Percentiles rank a stretch among this genome's conserved stretches.
Evolutionary conservation across 2,113 vertebrate genomes (phyloP).

Genomic region (Salvelinus namaycush): DNA sequence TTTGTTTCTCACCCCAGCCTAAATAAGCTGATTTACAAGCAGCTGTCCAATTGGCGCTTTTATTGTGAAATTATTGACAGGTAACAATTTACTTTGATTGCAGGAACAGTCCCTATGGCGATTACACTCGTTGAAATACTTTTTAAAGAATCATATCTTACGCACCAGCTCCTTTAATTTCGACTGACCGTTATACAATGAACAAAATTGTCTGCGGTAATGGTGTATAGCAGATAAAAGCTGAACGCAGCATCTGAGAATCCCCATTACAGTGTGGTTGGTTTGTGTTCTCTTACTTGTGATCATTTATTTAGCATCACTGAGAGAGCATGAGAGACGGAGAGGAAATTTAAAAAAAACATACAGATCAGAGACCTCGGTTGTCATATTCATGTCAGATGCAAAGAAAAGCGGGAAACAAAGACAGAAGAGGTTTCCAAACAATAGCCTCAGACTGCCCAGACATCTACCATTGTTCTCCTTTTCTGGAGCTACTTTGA

Average conservation of each 20-base stretch:
- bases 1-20: too few relatives aligned
- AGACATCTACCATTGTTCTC: background rate
- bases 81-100: background rate
- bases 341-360: slow-evolving; percentile 24
- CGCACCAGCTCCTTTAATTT: background rate
- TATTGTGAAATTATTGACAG: background rate
- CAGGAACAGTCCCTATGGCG: slow-evolving; percentile 1
- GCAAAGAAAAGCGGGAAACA: background rate
- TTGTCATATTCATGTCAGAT: slow-evolving; percentile 30
- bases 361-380: slow-evolving; percentile 33
- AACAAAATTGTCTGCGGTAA: background rate
- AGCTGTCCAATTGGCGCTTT: too few relatives aligned
- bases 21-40: too few relatives aligned
- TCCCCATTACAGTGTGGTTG: background rate
- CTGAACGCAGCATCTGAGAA: background rate
- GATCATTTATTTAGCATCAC: slow-evolving; percentile 53
- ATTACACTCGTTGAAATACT: background rate
- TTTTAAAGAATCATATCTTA: background rate
- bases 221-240: background rate
- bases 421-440: background rate
- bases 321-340: slow-evolving; percentile 12
- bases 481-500: background rate
- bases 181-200: background rate
- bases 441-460: background rate
- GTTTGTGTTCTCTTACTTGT: slow-evolving; percentile 37